Conservation (phyloP, 2,113 vertebrate genomes). For the Eptesicus fuscus region DNA sequence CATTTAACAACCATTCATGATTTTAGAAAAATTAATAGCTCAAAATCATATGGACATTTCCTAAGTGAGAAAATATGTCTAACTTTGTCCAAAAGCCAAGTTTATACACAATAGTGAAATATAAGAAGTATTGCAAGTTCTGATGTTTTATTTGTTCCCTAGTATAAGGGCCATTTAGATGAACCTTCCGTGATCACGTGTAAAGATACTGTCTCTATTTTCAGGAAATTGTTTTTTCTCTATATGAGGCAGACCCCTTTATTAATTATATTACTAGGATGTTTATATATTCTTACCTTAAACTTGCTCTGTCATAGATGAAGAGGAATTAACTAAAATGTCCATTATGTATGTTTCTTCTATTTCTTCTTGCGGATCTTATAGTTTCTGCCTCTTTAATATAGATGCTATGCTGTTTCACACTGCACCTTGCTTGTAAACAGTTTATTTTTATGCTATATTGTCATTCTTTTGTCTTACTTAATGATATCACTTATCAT, state of each 20-base stretch:
- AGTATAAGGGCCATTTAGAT: not conserved
- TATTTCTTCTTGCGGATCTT: fast-evolving
- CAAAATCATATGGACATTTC: conserved; percentile 27
- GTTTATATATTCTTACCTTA: not conserved
- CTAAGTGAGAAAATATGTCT: conserved; percentile 28
- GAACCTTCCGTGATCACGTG: fast-evolving
- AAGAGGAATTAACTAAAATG: not conserved
- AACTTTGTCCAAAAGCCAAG: not conserved
- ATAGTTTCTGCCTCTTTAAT: fast-evolving
- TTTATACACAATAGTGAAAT: not conserved
- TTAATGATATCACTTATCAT: not conserved
- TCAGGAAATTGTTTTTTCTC: not conserved
- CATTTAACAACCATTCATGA: conserved; percentile 18
- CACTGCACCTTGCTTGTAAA: fast-evolving
- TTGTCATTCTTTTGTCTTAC: not conserved
- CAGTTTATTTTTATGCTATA: not conserved
- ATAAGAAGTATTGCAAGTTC: not conserved
- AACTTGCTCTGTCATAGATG: too few relatives aligned
- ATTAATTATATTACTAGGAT: not conserved
- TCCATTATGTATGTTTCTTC: fast-evolving
- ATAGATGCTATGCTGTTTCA: fast-evolving
- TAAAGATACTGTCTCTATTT: not conserved
- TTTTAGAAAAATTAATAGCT: conserved; percentile 57
- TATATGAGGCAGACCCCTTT: not conserved
- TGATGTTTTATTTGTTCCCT: not conserved